phyloP scores from a whole-genome alignment of 2,113 vertebrate species.

The Catharus minimus region DNA sequence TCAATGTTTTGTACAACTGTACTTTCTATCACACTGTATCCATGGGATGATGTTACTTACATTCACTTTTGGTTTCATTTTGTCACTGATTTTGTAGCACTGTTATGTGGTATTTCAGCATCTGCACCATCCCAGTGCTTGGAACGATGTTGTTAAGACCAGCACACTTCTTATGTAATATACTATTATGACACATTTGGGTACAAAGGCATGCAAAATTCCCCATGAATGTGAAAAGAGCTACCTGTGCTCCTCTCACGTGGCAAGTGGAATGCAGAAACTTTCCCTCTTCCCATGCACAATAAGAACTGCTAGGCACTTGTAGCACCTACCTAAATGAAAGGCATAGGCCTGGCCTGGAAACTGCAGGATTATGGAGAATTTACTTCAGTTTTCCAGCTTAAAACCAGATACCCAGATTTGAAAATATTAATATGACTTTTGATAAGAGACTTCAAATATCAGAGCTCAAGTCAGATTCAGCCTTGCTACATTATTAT shows the following conservation, averaged over 20 bases:
- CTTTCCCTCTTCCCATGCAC: background rate
- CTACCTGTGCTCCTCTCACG: background rate
- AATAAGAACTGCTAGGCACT: background rate
- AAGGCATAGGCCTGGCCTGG: background rate
- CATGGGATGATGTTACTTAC: background rate
- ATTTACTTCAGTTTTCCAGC: background rate
- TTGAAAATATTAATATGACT: background rate
- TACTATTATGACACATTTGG: background rate
- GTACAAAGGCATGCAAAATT: background rate
- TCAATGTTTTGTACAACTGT: background rate
- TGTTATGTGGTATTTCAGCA: background rate
- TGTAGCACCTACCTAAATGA: background rate
- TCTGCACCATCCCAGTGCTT: background rate
- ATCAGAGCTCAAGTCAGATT: background rate
- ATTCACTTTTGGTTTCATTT: background rate
- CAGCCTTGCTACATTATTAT: background rate
- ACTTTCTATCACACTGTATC: background rate
- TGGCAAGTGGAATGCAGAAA: background rate
- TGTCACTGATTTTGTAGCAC: background rate
- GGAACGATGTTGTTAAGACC: background rate
- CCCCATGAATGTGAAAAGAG: fast-evolving
- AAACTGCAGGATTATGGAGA: background rate
- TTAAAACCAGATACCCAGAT: background rate
- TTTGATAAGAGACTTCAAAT: background rate
- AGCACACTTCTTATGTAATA: background rate